Evolutionary conservation across 64 coral and sea anemone species (phyloP).

Genomic region (Cladopsammia gracilis): DNA sequence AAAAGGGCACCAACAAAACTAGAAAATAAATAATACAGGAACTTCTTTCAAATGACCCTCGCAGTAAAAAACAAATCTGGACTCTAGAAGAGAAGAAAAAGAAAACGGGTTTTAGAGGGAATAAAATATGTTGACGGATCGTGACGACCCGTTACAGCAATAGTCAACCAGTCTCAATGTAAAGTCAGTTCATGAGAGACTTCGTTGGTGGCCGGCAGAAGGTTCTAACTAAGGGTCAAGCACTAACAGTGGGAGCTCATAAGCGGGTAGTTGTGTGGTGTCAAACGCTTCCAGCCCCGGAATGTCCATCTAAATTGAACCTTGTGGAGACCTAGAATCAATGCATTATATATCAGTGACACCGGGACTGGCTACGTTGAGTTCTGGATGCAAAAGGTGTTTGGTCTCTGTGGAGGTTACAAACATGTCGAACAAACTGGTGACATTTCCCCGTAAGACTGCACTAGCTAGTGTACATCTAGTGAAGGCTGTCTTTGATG

Average conservation of each 20-base stretch:
- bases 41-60: slow-evolving; percentile 10
- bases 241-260: background rate
- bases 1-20: background rate
- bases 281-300: slow-evolving; percentile 8
- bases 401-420: slow-evolving; percentile 37
- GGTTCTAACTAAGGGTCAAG: background rate
- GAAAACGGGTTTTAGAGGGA: too few species aligned
- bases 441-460: background rate
- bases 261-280: slow-evolving; percentile 32
- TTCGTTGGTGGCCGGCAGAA: background rate
- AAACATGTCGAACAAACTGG: slow-evolving; percentile 10
- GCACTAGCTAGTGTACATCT: slow-evolving; percentile 23
- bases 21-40: slow-evolving; percentile 28
- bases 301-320: slow-evolving; percentile 2
- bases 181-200: too few species aligned
- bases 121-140: too few species aligned
- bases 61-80: slow-evolving; percentile 37
- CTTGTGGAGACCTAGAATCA: slow-evolving; percentile 10
- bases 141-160: too few species aligned
- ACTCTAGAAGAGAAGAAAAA: too few species aligned
- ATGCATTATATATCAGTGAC: slow-evolving; percentile 39
- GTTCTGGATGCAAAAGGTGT: background rate
- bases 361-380: slow-evolving; percentile 9
- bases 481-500: background rate
- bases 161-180: too few species aligned